Conservation (phyloP, 2,113 vertebrate genomes). For the Cryptomyrus ogoouensis region DNA sequence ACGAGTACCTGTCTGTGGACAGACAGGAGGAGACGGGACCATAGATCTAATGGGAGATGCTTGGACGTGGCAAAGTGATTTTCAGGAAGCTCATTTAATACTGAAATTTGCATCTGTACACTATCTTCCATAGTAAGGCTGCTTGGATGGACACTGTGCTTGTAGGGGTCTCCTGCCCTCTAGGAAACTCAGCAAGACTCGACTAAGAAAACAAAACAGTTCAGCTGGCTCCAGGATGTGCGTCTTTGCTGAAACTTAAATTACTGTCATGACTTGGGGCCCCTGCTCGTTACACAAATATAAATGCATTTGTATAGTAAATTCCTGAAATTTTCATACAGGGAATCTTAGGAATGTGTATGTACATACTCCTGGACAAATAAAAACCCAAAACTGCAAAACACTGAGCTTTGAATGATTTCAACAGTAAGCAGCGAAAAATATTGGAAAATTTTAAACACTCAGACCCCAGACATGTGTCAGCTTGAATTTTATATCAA, state of each 20-base stretch:
- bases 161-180: background rate
- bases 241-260: background rate
- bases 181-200: background rate
- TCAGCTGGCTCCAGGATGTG: background rate
- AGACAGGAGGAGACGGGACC: background rate
- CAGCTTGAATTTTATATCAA: background rate
- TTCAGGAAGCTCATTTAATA: background rate
- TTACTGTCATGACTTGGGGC: background rate
- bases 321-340: background rate
- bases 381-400: background rate
- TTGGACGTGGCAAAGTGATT: background rate
- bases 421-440: background rate
- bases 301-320: background rate
- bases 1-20: background rate
- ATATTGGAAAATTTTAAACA: background rate
- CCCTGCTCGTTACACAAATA: background rate
- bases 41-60: background rate
- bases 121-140: background rate
- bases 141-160: background rate
- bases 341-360: background rate
- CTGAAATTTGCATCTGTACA: background rate
- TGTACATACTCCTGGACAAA: background rate
- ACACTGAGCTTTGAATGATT: background rate
- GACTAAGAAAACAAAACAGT: background rate
- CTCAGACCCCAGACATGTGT: background rate